Evolutionary conservation across 37 sponge, comb jelly and placozoan genomes (phyloP).

Genomic region (Tethya wilhelma): DNA sequence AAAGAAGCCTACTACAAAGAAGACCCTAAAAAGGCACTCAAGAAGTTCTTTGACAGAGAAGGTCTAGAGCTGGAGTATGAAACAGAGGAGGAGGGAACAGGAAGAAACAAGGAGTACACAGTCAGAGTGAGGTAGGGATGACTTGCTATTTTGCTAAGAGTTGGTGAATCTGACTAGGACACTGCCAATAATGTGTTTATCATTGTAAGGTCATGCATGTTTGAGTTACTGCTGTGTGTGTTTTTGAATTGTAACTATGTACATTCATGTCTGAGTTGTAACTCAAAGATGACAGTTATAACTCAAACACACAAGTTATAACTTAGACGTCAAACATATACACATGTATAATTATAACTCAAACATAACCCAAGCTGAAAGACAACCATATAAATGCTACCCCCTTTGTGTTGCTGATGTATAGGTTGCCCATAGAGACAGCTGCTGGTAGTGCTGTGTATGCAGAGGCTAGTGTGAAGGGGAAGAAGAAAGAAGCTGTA

Average conservation of each 20-base stretch:
- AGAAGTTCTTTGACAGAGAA: conserved; percentile 91
- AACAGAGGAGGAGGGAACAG: conserved; percentile 65
- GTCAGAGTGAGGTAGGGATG: conserved; percentile 60
- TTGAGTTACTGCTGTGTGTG: not conserved
- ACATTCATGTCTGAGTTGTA: not conserved
- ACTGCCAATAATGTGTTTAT: too few relatives aligned
- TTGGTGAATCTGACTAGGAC: too few relatives aligned
- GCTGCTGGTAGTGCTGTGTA: conserved; percentile 68
- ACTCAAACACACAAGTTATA: too few relatives aligned
- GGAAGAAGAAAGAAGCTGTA: conserved; percentile 93
- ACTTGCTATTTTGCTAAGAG: too few relatives aligned
- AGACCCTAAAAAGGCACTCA: conserved; percentile 91
- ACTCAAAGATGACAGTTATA: too few relatives aligned
- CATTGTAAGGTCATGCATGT: too few relatives aligned
- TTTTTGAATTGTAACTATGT: not conserved
- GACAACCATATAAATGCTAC: not conserved
- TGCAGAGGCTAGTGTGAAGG: conserved; percentile 74
- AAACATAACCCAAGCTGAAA: too few relatives aligned
- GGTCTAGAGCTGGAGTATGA: conserved; percentile 91
- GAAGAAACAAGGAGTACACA: conserved; percentile 21
- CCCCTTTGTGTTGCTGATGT: not conserved
- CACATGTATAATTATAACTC: too few relatives aligned
- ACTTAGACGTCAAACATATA: too few relatives aligned
- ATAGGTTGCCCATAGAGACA: conserved; percentile 84
- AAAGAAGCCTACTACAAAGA: conserved; percentile 88